Percentiles rank a stretch among this genome's conserved stretches.
Evolutionary conservation across 2,888 invertebrate species (phyloP).

Genomic region (Salticus scenicus): DNA sequence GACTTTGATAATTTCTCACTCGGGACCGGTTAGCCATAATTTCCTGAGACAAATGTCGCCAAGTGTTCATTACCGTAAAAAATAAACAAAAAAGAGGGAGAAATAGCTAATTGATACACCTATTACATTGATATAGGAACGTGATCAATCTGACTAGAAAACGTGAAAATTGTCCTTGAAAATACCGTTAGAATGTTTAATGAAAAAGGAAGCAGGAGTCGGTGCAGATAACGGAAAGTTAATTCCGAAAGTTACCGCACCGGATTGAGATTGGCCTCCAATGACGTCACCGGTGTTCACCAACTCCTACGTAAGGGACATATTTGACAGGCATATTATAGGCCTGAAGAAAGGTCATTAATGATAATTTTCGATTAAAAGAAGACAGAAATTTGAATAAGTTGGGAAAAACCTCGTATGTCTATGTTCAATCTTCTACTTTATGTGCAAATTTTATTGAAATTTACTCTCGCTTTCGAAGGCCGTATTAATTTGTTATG

Average conservation of each 20-base stretch:
- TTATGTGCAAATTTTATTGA: no score
- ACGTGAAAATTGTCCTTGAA: constrained; percentile 40
- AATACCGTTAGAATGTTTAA: constrained; percentile 22
- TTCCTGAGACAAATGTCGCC: constrained; percentile 1
- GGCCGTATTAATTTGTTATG: no score
- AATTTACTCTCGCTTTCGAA: no score
- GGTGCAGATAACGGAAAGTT: no score
- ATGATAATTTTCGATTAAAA: no score
- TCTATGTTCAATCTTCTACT: no score
- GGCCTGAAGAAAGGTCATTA: no score
- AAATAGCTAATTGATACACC: not conserved
- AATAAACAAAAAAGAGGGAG: not conserved
- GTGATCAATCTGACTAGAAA: constrained; percentile 17
- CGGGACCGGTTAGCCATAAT: constrained; percentile 24
- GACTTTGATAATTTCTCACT: not conserved
- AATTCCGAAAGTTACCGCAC: no score
- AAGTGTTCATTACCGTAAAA: not conserved
- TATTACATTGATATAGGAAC: not conserved
- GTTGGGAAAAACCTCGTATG: no score
- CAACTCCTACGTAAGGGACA: not conserved
- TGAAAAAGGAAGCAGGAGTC: not conserved
- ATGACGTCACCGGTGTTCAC: constrained; percentile 30
- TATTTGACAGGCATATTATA: not conserved
- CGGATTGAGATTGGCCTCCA: constrained; percentile 12
- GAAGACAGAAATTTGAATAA: no score